phyloP scores from a whole-genome alignment of 2,888 invertebrate genomes.

The Merodon equestris region DNA sequence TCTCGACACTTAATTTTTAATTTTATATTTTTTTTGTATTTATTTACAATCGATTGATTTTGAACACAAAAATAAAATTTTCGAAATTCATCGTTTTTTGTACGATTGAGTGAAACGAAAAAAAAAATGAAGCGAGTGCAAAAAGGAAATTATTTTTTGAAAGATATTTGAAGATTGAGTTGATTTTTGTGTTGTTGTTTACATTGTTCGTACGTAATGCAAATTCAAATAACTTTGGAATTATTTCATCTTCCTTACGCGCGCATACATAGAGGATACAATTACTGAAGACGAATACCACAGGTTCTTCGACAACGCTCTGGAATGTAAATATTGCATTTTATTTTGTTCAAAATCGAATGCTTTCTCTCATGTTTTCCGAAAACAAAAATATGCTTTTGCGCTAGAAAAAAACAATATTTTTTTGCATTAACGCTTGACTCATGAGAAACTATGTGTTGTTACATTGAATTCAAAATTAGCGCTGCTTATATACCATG shows the following conservation, averaged over 20 bases:
- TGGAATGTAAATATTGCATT: constrained; percentile 84
- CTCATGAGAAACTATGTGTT: constrained; percentile 28
- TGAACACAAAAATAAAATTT: background rate
- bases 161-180: constrained; percentile 23
- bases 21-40: constrained; percentile 50
- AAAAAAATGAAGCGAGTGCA: constrained; percentile 42
- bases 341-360: constrained; percentile 12
- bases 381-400: constrained; percentile 18
- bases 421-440: constrained; percentile 32
- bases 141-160: no score
- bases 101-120: constrained; percentile 21
- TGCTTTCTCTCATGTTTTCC: constrained; percentile 22
- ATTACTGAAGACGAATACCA: constrained; percentile 89
- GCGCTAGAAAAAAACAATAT: constrained; percentile 17
- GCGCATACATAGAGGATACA: constrained; percentile 72
- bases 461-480: constrained; percentile 35
- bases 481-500: constrained; percentile 27
- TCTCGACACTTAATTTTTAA: constrained; percentile 34
- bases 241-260: constrained; percentile 62
- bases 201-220: constrained; percentile 40
- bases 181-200: constrained; percentile 43
- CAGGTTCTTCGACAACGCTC: constrained; percentile 88
- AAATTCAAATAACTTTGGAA: constrained; percentile 40
- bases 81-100: no score
- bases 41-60: constrained; percentile 28